phyloP scores from a whole-genome alignment of 2,888 invertebrate genomes.

The Opisthograptis luteolata region DNA sequence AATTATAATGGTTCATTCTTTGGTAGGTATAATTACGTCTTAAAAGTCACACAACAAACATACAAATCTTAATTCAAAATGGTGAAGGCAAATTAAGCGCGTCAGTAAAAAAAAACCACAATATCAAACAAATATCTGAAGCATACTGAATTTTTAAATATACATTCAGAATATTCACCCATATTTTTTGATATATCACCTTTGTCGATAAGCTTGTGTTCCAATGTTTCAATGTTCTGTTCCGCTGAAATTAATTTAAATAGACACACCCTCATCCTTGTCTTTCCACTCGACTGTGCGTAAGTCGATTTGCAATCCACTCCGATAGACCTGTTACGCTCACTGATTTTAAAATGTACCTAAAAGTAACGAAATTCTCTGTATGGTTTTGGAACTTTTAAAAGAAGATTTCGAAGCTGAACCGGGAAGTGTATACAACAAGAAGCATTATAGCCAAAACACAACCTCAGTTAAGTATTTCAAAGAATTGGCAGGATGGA shows the following conservation, averaged over 20 bases:
- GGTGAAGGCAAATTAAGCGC: too few species aligned
- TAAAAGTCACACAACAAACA: too few species aligned
- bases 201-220: conserved; percentile 41
- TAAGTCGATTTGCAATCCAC: conserved; percentile 74
- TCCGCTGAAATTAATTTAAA: conserved; percentile 73
- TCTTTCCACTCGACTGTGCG: conserved; percentile 70
- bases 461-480: too few species aligned
- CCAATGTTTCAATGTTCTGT: conserved; percentile 37
- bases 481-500: too few species aligned
- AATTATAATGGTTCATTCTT: too few species aligned
- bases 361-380: conserved; percentile 45
- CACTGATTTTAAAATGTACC: conserved; percentile 71
- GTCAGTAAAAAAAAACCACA: too few species aligned
- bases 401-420: neutral
- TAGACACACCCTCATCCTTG: conserved; percentile 63
- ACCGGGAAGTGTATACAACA: neutral
- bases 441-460: too few species aligned
- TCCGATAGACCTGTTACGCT: conserved; percentile 67
- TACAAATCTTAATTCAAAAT: too few species aligned
- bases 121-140: too few species aligned
- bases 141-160: too few species aligned
- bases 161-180: conserved; percentile 31
- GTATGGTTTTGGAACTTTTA: neutral
- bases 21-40: too few species aligned
- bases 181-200: conserved; percentile 43